Base-by-base conservation (phyloP, 37 sponge, comb jelly and placozoan genomes). In the Mnemiopsis leidyi region DNA sequence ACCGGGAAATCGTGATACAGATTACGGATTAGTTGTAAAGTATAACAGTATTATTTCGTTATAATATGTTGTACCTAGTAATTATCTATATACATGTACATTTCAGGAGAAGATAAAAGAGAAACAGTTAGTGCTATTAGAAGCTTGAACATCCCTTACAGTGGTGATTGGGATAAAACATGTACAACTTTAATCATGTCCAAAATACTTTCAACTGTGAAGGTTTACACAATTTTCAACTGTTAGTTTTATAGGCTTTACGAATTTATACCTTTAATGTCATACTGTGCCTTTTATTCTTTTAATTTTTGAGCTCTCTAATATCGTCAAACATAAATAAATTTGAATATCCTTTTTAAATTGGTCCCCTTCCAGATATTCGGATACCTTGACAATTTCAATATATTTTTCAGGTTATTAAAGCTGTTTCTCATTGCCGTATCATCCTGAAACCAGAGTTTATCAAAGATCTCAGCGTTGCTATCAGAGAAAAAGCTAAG, bases 361-460 rank as follows among this genome's bases (percentile, higher is more conserved):
- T n/a, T n/a, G n/a, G n/a, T n/a, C n/a, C n/a, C n/a, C n/a, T n/a
- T n/a, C n/a, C n/a, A n/a, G n/a, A n/a, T n/a, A n/a, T n/a, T n/a
- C n/a, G n/a, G n/a, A n/a, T n/a, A n/a, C n/a, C n/a, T n/a, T n/a
- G n/a, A n/a, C n/a, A n/a, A n/a, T n/a, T n/a, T n/a, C n/a, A n/a
- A n/a, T n/a, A n/a, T n/a, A n/a, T n/a, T 77, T 77, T 32, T 77
- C 79, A 77, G 79, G 79, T 77, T 1, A 77, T 77, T 34, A 77
- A 32, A 13, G 79, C 79, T 33, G 79, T 77, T 28, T 31, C 79
- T 77, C 20, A 77, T 5, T 77, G 79, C 79, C 26, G 79, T 5
- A 34, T 13, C 16, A 77, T 77, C 33, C 32, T 77, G 1, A 77
- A 3, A 77, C 79, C 79, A 2, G 79, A 2, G 1, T 77, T 77